Evolutionary conservation across 2,888 invertebrate species (phyloP).

Genomic region (Stenodema calcarata): DNA sequence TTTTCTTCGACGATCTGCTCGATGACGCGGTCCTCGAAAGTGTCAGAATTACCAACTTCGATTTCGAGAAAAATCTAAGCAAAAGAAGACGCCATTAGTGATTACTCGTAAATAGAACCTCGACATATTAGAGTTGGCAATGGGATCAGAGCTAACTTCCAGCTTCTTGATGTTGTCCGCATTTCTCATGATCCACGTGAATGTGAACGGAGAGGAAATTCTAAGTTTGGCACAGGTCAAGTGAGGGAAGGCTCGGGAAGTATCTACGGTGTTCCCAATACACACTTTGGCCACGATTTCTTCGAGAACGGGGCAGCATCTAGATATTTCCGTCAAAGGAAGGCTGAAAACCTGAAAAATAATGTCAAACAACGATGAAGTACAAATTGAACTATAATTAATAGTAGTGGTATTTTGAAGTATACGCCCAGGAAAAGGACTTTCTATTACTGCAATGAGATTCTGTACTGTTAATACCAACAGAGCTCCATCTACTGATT

Average conservation of each 20-base stretch:
- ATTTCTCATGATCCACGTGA: conserved; percentile 54
- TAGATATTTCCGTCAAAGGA: conserved; percentile 56
- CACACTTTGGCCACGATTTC: conserved; percentile 57
- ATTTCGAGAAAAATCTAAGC: conserved; percentile 47
- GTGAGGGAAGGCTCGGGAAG: conserved; percentile 15
- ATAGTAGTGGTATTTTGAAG: no score
- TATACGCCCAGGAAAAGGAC: no score
- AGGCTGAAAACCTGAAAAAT: conserved; percentile 55
- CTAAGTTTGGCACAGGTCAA: conserved; percentile 49
- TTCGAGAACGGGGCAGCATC: conserved; percentile 56
- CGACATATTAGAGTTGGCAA: neutral
- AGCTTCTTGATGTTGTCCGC: conserved; percentile 51
- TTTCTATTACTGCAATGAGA: no score
- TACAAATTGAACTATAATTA: neutral
- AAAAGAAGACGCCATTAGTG: neutral
- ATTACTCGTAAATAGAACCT: neutral
- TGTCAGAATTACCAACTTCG: conserved; percentile 30
- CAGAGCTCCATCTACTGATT: no score
- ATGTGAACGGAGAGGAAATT: conserved; percentile 48
- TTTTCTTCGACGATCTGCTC: conserved; percentile 50
- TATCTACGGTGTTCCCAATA: neutral
- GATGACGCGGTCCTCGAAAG: conserved; percentile 51
- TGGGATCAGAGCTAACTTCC: conserved; percentile 22
- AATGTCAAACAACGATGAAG: neutral
- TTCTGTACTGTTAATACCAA: no score